Conservation (phyloP, 2,797 vertebrate genomes). For the Gallirallus australis region DNA sequence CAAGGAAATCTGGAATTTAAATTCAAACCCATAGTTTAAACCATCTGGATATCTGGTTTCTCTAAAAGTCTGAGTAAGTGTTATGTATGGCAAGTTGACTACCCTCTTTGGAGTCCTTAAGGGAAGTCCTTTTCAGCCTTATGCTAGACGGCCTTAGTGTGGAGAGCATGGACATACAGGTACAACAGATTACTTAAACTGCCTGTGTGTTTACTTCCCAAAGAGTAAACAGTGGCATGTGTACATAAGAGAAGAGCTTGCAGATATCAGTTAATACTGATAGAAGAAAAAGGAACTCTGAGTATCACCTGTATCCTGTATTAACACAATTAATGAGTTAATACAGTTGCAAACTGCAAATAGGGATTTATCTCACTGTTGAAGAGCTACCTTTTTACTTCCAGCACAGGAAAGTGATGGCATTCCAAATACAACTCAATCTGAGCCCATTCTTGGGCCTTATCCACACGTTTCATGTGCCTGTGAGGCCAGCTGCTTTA, state of each 20-base stretch:
- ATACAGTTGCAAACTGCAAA: background rate
- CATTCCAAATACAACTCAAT: background rate
- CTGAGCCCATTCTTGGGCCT: background rate
- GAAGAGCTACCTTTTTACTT: background rate
- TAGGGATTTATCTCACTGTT: background rate
- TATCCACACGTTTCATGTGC: background rate
- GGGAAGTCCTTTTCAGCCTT: background rate
- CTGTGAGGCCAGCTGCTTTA: background rate
- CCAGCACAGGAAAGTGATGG: background rate
- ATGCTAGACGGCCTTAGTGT: background rate
- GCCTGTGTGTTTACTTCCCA: background rate
- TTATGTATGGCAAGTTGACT: background rate
- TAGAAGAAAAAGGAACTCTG: background rate
- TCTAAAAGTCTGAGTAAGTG: background rate
- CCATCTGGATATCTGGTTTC: background rate
- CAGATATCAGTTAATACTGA: background rate
- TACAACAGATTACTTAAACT: background rate
- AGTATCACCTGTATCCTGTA: background rate
- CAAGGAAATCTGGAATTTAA: background rate
- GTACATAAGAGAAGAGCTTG: background rate
- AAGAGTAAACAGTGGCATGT: background rate
- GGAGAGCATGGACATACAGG: background rate
- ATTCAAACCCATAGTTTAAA: background rate
- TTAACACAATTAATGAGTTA: background rate
- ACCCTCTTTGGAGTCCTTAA: background rate